Evolutionary conservation across 2,797 vertebrate species (phyloP), one percentile per base, ranked within the genome.

Genomic region (Champsocephalus esox): DNA sequence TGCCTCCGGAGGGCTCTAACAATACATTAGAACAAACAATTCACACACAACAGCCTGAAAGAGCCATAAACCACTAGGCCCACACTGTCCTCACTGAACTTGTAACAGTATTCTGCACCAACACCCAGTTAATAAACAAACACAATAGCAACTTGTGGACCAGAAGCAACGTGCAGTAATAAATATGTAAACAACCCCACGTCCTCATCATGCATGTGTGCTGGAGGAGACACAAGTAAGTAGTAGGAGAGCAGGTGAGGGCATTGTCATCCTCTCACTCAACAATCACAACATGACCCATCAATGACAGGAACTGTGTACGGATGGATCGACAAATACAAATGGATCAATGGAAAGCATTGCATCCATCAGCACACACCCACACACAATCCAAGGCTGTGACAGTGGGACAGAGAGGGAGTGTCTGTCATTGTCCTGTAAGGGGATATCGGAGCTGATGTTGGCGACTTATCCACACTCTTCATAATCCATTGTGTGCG

Each of bases 381-480:
- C 73, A 68, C 62, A 77, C 60, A 73, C 84, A 79, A 65, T 73
- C 80, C 59, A 81, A 82, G 70, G 76, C 73, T 70, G 75, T 80
- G 79, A 82, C 83, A 78, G 81, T 70, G 73, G 81, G 75, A 79
- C 21, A 64, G 66, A 67, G 73, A 69, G 38, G 51, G 80, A 73
- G 70, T 72, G 75, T 86, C 83, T 83, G 78, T 83, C 84, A 83
- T 92, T 92, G 91, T 92, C 87, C 89, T 87, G 84, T 87, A 86
- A 88, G 85, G 81, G 86, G 88, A 90, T 89, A 92, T 90, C 80
- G 34, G 78, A 70, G 85, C 88, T 83, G 88, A 91, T 89, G 87
- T 75, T 90, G 81, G 88, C 50, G 61, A 90, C 92, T 90, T 91
- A 89, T 90, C 86, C 89, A 70, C 82, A 88, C 87, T 87, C 84